phyloP scores from a whole-genome alignment of 2,113 vertebrate genomes.

The Pterocles orientalis region DNA sequence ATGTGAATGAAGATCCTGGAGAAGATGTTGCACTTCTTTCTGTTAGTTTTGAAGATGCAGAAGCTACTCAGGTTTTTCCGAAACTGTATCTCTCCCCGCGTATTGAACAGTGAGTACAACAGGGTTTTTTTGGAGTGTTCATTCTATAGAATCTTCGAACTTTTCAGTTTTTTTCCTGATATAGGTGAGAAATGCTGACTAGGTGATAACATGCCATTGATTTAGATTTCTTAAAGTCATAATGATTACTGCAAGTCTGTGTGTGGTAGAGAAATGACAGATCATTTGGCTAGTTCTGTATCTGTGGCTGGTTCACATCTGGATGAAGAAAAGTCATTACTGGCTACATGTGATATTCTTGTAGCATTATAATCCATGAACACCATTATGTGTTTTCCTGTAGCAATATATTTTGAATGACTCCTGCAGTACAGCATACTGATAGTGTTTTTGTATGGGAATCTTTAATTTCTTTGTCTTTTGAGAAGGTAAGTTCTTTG shows the following conservation, averaged over 20 bases:
- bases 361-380: neutral
- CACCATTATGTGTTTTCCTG: neutral
- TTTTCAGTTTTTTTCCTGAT: neutral
- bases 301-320: neutral
- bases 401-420: neutral
- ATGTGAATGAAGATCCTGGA: constrained; percentile 93
- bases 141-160: neutral
- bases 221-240: neutral
- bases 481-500: neutral
- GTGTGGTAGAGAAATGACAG: neutral
- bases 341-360: neutral
- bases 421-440: neutral
- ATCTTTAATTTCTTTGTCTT: neutral
- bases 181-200: neutral
- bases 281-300: neutral
- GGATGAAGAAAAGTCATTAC: neutral
- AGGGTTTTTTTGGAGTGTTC: neutral
- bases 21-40: constrained; percentile 96
- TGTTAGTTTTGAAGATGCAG: constrained; percentile 96
- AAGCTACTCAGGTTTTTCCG: constrained; percentile 96
- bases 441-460: neutral
- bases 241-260: neutral
- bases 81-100: constrained; percentile 96
- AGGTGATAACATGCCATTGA: neutral
- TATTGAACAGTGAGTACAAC: constrained; percentile 93